phyloP scores from a whole-genome alignment of 1,140 invertebrate genomes.

The Drosophila pruinosa region DNA sequence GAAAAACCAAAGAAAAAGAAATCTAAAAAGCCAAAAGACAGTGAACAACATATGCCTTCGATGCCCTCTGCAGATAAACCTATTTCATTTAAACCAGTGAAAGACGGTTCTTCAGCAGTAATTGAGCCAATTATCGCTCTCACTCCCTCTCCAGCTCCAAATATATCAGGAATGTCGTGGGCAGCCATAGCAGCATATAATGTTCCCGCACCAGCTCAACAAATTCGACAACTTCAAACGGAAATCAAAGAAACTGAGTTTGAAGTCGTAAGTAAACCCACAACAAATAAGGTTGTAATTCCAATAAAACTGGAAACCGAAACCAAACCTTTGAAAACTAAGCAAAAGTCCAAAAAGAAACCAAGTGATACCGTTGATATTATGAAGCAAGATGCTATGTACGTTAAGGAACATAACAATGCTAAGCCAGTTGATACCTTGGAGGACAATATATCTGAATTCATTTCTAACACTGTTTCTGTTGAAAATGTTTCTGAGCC shows the following conservation, averaged over 20 bases:
- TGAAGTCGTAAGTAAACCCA: slow-evolving; percentile 10
- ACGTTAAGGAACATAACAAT: not conserved
- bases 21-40: slow-evolving; percentile 55
- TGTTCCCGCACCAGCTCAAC: slow-evolving; percentile 71
- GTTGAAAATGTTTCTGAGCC: not conserved
- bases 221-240: slow-evolving; percentile 56
- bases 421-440: not conserved
- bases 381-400: slow-evolving; percentile 46
- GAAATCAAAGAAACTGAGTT: slow-evolving; percentile 19
- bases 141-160: not conserved
- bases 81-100: not conserved
- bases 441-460: not conserved
- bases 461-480: not conserved
- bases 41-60: not conserved
- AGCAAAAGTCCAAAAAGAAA: slow-evolving; percentile 70
- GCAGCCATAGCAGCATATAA: slow-evolving; percentile 77
- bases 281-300: slow-evolving; percentile 42
- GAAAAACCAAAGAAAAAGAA: slow-evolving; percentile 64
- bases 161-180: slow-evolving; percentile 70
- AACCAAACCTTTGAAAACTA: slow-evolving; percentile 58
- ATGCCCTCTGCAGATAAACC: not conserved
- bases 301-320: slow-evolving; percentile 55
- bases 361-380: slow-evolving; percentile 48
- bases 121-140: not conserved
- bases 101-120: not conserved